Percentiles rank a stretch among this genome's conserved stretches.
Conservation (phyloP, 1,140 invertebrate species). For the Calliphora vicina region DNA sequence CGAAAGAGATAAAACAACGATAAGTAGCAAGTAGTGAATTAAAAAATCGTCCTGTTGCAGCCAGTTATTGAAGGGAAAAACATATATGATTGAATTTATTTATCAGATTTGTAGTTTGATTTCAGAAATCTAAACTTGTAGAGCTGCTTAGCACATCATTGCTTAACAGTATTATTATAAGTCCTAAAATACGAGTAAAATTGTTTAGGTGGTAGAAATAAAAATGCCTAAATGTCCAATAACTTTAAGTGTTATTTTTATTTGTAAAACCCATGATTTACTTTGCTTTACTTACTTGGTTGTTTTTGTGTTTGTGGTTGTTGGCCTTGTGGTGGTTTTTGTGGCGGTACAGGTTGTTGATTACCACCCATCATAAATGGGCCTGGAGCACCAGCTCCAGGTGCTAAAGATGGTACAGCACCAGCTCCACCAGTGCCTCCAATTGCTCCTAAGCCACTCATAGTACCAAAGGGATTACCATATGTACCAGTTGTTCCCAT, state of each 20-base stretch:
- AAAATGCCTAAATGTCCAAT: too few species aligned
- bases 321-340: conserved; percentile 61
- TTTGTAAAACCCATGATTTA: too few species aligned
- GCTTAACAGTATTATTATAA: too few species aligned
- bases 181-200: too few species aligned
- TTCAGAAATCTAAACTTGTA: too few species aligned
- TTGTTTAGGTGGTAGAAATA: too few species aligned
- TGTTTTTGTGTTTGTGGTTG: conserved; percentile 72
- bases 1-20: not conserved
- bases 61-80: not conserved
- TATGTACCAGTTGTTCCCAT: conserved; percentile 45
- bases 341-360: conserved; percentile 70
- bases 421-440: conserved; percentile 57
- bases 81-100: too few species aligned
- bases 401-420: conserved; percentile 62
- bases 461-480: conserved; percentile 57
- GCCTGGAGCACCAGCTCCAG: conserved; percentile 70
- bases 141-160: too few species aligned
- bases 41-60: too few species aligned
- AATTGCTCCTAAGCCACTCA: conserved; percentile 49
- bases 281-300: conserved; percentile 50
- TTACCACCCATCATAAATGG: conserved; percentile 66
- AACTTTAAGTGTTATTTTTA: too few species aligned
- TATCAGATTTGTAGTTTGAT: too few species aligned
- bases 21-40: not conserved